A percentile compares a stretch with the other conserved stretches of the same genome.
Evolutionary conservation across 2,797 vertebrate species (phyloP).

Genomic region (Holocentrus rufus): DNA sequence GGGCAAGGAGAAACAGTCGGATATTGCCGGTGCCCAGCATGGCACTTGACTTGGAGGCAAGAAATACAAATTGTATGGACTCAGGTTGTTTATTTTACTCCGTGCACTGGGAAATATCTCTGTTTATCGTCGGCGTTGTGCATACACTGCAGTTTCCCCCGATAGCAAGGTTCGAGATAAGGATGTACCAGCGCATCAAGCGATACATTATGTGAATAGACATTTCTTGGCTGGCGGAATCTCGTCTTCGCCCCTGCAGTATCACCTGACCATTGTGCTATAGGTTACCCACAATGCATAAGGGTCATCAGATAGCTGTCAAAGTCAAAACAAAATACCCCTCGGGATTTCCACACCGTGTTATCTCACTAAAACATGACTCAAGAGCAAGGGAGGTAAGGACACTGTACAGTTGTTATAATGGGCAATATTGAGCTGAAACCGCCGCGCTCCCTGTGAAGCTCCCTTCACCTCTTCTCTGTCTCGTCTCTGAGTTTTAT

Average conservation of each 20-base stretch:
- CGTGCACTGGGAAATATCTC: conserved; percentile 11
- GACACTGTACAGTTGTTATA: conserved; percentile 9
- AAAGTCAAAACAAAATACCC: conserved; percentile 20
- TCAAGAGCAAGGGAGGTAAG: conserved; percentile 17
- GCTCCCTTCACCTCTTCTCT: conserved; percentile 31
- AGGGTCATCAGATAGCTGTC: conserved; percentile 46
- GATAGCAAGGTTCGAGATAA: conserved; percentile 25
- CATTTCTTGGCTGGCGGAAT: conserved; percentile 14
- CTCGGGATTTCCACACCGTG: conserved; percentile 2
- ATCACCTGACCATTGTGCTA: conserved; percentile 32
- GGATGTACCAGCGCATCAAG: conserved; percentile 16
- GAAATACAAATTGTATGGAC: conserved; percentile 21
- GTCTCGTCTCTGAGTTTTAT: conserved; percentile 50
- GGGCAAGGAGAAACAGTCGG: conserved; percentile 44
- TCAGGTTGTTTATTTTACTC: conserved; percentile 43
- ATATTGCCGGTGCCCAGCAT: conserved; percentile 14
- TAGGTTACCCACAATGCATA: conserved; percentile 22
- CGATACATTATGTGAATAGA: conserved; percentile 28
- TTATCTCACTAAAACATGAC: conserved; percentile 48
- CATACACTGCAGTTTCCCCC: conserved; percentile 6
- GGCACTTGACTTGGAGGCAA: conserved; percentile 35
- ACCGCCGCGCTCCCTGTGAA: conserved; percentile 40
- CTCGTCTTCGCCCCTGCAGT: conserved; percentile 9
- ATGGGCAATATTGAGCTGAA: conserved; percentile 44
- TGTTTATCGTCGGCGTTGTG: background rate